A percentile compares a stretch with the other conserved stretches of the same genome.
phyloP scores from a whole-genome alignment of 2,113 vertebrate species.

The Istiophorus platypterus region DNA sequence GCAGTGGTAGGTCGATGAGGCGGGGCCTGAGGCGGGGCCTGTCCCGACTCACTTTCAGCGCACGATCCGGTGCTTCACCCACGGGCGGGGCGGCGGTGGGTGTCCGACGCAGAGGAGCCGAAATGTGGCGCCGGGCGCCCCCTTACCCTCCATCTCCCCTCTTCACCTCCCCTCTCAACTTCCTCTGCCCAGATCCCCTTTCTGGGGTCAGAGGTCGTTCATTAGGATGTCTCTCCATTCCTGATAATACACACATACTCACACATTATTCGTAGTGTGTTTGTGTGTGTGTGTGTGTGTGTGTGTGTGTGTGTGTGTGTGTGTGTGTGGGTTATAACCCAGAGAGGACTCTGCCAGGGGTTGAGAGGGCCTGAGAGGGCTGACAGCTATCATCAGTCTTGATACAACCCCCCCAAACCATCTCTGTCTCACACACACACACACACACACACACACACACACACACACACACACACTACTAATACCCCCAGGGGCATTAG shows the following conservation, averaged over 20 bases:
- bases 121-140: constrained; percentile 79
- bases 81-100: constrained; percentile 25
- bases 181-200: constrained; percentile 77
- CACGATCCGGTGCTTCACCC: not conserved
- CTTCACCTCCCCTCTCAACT: constrained; percentile 76
- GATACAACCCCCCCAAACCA: constrained; percentile 35
- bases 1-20: not conserved
- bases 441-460: constrained; percentile 37
- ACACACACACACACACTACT: constrained; percentile 24
- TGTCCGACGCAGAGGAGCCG: constrained; percentile 70
- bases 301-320: too few relatives aligned
- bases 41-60: constrained; percentile 66
- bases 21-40: too few relatives aligned
- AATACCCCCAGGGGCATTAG: constrained; percentile 55
- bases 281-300: not conserved
- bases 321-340: constrained; percentile 26
- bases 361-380: constrained; percentile 47
- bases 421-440: not conserved
- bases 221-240: constrained; percentile 68
- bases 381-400: constrained; percentile 78
- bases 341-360: constrained; percentile 47
- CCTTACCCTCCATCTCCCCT: constrained; percentile 70
- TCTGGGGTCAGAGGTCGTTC: constrained; percentile 72
- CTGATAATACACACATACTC: constrained; percentile 66
- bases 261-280: not conserved